Evolutionary conservation across 2,113 vertebrate genomes (phyloP), one percentile per base, ranked within the genome.

Genomic region (Henicopernis longicauda): DNA sequence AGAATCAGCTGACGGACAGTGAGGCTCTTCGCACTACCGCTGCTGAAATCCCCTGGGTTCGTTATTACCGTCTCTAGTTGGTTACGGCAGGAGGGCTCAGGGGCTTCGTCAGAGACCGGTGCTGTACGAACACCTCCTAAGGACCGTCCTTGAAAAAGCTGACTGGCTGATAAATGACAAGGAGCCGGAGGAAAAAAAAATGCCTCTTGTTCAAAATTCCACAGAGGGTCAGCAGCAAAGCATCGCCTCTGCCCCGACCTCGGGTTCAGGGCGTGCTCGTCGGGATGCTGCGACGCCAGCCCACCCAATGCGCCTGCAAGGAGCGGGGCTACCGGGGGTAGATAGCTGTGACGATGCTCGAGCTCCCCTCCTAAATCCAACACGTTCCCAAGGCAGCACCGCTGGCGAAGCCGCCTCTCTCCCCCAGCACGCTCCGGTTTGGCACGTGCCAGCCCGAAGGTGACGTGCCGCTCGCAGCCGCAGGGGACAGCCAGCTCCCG

Each of bases 391-490:
- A 12, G 27, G 70, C 54, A n/a, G 38, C 2, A 27, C 11, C 2
- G 5, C 62, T 52, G 31, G 55, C 34, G 20, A 25, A 83, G 42
- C 36, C 0, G 0, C 36, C 8, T 18, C 62, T 57, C 8, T 7
- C 8, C 8, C 61, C 21, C 67, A 54, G 2, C n/a, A n/a, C 7
- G 3, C 4, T 2, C 0, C 0, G 27, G 32, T 31, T 29, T 26
- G 84, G 63, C 65, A 78, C 21, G 2, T 1, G 7, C 23, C 45
- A 77, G 65, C 69, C 34, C 26, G 3, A 47, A 31, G 82, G 78
- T 42, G 78, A 83, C 16, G 4, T 2, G 16, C 15, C 9, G 20
- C 23, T 31, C 2, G 8, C 25, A 38, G 27, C 47, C 9, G 13
- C 32, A 6, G 15, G 65, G 76, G 87, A 90, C 65, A 59, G 47